Conservation (phyloP, 2,888 invertebrate species). For the Criorhina ranunculi region DNA sequence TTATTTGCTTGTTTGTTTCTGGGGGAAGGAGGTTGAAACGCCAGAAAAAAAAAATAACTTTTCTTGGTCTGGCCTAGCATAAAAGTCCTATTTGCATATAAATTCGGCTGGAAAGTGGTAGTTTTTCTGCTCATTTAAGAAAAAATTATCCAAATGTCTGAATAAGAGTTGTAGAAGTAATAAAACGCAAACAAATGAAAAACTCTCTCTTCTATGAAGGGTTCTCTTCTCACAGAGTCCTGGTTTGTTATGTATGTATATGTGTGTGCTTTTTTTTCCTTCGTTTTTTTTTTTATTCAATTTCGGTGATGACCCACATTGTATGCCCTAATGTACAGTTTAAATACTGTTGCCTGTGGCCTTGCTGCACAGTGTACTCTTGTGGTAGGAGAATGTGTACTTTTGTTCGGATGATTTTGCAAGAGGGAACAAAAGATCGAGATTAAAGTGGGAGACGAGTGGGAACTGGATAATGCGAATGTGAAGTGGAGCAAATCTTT, state of each 20-base stretch:
- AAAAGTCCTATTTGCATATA: slow-evolving; percentile 63
- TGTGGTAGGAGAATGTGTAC: slow-evolving; percentile 24
- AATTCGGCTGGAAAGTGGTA: slow-evolving; percentile 59
- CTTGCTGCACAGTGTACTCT: slow-evolving; percentile 9
- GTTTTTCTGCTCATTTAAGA: slow-evolving; percentile 72
- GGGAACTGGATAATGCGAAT: slow-evolving; percentile 66
- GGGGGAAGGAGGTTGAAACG: background rate
- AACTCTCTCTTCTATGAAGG: slow-evolving; percentile 41
- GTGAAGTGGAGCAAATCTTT: slow-evolving; percentile 58
- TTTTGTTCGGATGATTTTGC: slow-evolving; percentile 33
- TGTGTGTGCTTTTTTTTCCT: background rate
- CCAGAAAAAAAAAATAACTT: slow-evolving; percentile 14
- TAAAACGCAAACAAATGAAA: slow-evolving; percentile 68
- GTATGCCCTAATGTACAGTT: slow-evolving; percentile 37
- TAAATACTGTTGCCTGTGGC: slow-evolving; percentile 45
- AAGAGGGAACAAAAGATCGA: slow-evolving; percentile 42
- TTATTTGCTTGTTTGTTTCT: slow-evolving; percentile 60
- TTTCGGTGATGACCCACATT: slow-evolving; percentile 64
- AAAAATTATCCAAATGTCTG: slow-evolving; percentile 69
- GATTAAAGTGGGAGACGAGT: slow-evolving; percentile 35
- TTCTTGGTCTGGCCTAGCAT: slow-evolving; percentile 40
- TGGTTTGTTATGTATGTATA: slow-evolving; percentile 6
- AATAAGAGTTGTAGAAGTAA: slow-evolving; percentile 71
- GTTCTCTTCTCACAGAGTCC: background rate
- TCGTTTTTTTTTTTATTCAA: slow-evolving; percentile 63